These are phyloP conservation scores for Tiliqua scincoides DNA, from an alignment of 2,113 vertebrate genomes.

Conservation along the genomic window DNA sequence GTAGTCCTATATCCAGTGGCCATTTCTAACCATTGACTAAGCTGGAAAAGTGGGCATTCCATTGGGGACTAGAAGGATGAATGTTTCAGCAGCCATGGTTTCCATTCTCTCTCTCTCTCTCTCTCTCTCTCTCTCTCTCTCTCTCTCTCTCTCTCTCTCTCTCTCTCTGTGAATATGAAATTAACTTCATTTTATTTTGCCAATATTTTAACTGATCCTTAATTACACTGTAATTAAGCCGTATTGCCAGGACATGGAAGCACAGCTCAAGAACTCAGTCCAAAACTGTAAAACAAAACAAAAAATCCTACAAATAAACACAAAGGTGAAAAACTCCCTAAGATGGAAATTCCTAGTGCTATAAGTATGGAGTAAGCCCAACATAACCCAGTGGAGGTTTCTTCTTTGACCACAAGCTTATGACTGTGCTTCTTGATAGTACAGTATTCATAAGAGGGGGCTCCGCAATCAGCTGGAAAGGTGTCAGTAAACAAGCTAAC, in stretches of 20 bases:
- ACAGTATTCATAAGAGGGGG: background rate
- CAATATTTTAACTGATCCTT: background rate
- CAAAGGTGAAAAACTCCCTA: too few species aligned
- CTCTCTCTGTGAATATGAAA: too few species aligned
- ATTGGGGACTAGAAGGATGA: background rate
- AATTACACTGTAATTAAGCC: background rate
- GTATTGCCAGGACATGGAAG: background rate
- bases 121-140: too few species aligned
- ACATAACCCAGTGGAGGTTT: background rate
- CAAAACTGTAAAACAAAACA: fast-evolving
- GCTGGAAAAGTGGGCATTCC: background rate
- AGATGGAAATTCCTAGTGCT: background rate
- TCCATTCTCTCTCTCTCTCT: too few species aligned
- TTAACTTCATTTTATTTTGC: background rate
- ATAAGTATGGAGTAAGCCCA: background rate
- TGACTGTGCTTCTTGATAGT: background rate
- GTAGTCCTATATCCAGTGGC: background rate
- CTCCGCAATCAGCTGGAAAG: background rate
- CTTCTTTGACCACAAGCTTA: background rate
- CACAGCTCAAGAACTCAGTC: fast-evolving
- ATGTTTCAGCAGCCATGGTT: background rate
- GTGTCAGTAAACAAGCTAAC: background rate
- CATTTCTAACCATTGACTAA: background rate
- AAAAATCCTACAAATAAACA: too few species aligned
- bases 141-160: too few species aligned